Conservation (phyloP, 2,797 vertebrate genomes). For the Cossypha niveicapilla region DNA sequence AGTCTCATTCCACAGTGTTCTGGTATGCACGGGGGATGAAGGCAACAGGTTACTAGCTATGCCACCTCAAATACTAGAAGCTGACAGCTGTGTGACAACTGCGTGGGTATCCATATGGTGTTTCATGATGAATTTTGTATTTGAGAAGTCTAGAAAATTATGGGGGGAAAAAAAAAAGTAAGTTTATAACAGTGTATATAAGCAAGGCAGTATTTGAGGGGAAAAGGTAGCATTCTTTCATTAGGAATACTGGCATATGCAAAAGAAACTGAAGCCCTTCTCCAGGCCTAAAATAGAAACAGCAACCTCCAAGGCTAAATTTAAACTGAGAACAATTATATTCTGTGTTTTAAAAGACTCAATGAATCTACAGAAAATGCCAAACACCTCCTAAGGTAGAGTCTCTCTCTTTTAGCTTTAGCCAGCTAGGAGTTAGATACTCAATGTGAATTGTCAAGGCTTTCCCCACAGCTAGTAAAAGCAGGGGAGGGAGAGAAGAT, state of each 20-base stretch:
- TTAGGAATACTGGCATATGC: background rate
- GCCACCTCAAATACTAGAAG: slow-evolving; percentile 26
- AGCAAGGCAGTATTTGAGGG: background rate
- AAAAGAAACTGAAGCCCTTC: background rate
- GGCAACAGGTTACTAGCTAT: slow-evolving; percentile 39
- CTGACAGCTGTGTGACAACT: slow-evolving; percentile 62
- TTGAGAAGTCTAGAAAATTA: slow-evolving; percentile 18
- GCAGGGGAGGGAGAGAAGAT: background rate
- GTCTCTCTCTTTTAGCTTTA: background rate
- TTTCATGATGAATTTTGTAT: slow-evolving; percentile 8
- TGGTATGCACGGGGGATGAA: background rate
- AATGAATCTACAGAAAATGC: background rate
- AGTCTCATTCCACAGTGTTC: background rate
- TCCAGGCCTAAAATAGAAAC: background rate
- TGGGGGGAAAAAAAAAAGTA: background rate
- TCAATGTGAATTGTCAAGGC: background rate
- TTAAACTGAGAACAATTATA: background rate
- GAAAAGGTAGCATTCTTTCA: slow-evolving; percentile 34
- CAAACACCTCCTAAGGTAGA: background rate
- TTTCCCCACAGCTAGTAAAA: background rate
- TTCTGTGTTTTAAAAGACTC: background rate
- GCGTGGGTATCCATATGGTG: slow-evolving; percentile 49
- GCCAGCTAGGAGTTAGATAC: background rate
- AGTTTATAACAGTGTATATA: background rate
- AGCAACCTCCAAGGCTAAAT: background rate